These are phyloP conservation scores for Mactra quadrangularis DNA, from an alignment of 1,140 invertebrate genomes.

Conservation along the genomic window DNA sequence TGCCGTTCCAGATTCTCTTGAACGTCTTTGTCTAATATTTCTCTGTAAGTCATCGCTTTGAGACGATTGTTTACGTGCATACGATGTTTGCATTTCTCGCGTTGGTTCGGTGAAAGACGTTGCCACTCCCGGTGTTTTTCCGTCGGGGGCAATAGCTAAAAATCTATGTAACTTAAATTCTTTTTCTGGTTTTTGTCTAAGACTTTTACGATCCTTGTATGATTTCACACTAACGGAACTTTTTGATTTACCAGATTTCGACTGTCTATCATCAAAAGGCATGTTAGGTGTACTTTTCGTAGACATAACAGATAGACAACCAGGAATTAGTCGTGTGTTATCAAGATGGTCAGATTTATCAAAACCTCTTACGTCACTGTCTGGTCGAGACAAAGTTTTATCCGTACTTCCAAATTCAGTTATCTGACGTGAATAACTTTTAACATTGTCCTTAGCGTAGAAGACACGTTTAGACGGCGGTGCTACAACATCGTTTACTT, in stretches of 20 bases:
- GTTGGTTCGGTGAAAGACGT: not conserved
- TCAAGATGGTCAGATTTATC: constrained; percentile 1
- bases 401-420: not conserved
- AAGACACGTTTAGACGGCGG: not conserved
- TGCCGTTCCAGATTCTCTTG: constrained; percentile 43
- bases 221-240: constrained; percentile 48
- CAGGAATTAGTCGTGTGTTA: constrained; percentile 5
- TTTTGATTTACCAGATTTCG: not conserved
- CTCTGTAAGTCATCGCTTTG: constrained; percentile 8
- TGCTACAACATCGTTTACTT: not conserved
- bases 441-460: constrained; percentile 5
- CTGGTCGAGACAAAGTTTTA: not conserved
- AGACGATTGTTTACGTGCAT: not conserved
- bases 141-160: constrained; percentile 65
- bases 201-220: constrained; percentile 24
- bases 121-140: not conserved
- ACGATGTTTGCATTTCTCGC: not conserved
- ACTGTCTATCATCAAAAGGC: not conserved
- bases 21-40: constrained; percentile 6
- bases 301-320: constrained; percentile 59
- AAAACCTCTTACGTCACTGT: not conserved
- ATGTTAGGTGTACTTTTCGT: constrained; percentile 61
- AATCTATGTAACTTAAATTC: constrained; percentile 71
- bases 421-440: not conserved
- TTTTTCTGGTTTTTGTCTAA: constrained; percentile 54